phyloP scores from a whole-genome alignment of 2,888 invertebrate species.

The Alviniconcha strummeri region DNA sequence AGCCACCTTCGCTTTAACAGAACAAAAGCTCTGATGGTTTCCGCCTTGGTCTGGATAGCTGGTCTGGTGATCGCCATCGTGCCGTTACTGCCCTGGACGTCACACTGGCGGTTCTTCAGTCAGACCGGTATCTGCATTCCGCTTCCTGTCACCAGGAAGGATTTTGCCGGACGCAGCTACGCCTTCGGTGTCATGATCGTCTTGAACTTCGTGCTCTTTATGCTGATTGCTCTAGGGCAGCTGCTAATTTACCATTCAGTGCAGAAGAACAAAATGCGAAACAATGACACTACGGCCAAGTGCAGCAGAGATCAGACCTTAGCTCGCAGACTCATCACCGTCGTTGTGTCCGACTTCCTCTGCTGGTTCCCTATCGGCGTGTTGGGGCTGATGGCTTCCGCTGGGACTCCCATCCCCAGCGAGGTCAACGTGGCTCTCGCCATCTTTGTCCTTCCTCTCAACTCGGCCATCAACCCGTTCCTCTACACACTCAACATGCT shows the following conservation, averaged over 20 bases:
- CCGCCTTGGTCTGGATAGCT: constrained; percentile 55
- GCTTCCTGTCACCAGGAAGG: constrained; percentile 66
- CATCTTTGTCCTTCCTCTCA: constrained; percentile 14
- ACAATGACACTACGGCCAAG: neutral
- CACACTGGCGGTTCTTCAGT: constrained; percentile 57
- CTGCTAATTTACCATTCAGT: constrained; percentile 65
- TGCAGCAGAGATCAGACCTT: neutral
- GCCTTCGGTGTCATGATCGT: constrained; percentile 66
- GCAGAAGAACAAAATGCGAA: constrained; percentile 4
- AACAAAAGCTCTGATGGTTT: constrained; percentile 49
- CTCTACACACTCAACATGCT: constrained; percentile 15
- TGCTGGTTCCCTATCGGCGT: constrained; percentile 19
- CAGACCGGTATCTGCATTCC: constrained; percentile 68
- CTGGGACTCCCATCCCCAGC: neutral
- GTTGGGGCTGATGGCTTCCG: neutral
- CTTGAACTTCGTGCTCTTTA: constrained; percentile 64
- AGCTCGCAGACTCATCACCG: constrained; percentile 16
- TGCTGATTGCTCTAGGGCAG: constrained; percentile 66
- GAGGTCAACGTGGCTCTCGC: constrained; percentile 17
- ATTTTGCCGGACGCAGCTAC: constrained; percentile 69
- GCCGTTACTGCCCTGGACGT: constrained; percentile 58
- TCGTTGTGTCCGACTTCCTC: constrained; percentile 13
- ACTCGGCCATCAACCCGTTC: constrained; percentile 12
- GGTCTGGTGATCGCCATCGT: constrained; percentile 59
- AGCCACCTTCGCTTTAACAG: constrained; percentile 55